phyloP scores from a whole-genome alignment of 2,113 vertebrate genomes.

The Acrocephalus kingi region DNA sequence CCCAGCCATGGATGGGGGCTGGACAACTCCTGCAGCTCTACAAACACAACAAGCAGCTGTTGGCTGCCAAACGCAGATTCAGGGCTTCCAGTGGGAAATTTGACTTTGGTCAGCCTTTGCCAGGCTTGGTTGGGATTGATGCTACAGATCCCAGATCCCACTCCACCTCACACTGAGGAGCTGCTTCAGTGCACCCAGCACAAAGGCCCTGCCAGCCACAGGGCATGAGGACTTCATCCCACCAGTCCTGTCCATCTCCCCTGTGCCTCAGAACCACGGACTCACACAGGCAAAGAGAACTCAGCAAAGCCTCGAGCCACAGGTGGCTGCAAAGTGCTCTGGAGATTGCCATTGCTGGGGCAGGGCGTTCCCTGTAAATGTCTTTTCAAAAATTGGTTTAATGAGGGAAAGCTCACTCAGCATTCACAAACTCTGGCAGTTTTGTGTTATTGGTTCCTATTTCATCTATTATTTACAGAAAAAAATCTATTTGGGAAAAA shows the following conservation, averaged over 20 bases:
- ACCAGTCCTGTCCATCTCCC: background rate
- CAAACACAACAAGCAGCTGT: background rate
- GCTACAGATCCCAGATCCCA: background rate
- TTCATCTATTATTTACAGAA: slow-evolving; percentile 53
- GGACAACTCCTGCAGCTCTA: background rate
- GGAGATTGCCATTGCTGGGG: background rate
- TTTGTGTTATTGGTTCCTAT: background rate
- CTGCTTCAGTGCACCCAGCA: background rate
- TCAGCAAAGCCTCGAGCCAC: background rate
- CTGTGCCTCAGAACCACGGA: background rate
- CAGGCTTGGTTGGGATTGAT: background rate
- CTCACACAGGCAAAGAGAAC: background rate
- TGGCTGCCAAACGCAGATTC: background rate
- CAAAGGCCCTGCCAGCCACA: background rate
- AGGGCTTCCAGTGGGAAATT: rapidly evolving
- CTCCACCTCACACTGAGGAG: background rate
- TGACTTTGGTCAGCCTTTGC: background rate
- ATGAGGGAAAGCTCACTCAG: background rate
- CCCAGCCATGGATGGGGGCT: background rate
- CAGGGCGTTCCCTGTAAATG: background rate
- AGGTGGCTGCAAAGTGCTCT: background rate
- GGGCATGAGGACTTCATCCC: background rate
- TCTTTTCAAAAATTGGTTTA: background rate
- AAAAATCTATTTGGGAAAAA: background rate
- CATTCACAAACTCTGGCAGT: background rate